Evolutionary conservation across 2,888 invertebrate species (phyloP).

Genomic region (Anoplius nigerrimus): DNA sequence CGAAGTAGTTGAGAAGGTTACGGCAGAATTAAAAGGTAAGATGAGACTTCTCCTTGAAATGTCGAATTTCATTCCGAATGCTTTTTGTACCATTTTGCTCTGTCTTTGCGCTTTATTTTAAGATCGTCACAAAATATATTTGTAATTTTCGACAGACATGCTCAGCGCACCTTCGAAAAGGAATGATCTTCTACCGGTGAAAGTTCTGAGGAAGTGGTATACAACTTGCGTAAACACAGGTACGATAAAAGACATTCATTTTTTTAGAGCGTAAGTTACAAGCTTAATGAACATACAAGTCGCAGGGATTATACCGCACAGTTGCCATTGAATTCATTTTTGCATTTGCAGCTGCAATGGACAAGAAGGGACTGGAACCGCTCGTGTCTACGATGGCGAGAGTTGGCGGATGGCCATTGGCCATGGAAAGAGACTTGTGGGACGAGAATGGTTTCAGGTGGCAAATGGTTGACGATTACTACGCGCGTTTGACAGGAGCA

Average conservation of each 20-base stretch:
- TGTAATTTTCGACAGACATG: not conserved
- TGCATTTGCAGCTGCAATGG: conserved; percentile 29
- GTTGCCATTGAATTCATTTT: no score
- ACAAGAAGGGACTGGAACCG: conserved; percentile 41
- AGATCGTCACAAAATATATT: not conserved
- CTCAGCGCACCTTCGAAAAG: not conserved
- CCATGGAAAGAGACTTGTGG: conserved; percentile 51
- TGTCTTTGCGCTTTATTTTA: no score
- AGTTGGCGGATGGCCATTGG: conserved; percentile 54
- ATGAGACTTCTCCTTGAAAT: not conserved
- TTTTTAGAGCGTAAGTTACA: no score
- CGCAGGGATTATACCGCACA: no score
- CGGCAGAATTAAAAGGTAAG: conserved; percentile 28
- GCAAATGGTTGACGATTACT: conserved; percentile 47
- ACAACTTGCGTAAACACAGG: conserved; percentile 50
- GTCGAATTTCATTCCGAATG: not conserved
- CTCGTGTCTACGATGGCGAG: conserved; percentile 44
- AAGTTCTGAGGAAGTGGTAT: conserved; percentile 51
- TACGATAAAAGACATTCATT: no score
- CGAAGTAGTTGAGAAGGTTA: not conserved
- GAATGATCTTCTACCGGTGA: conserved; percentile 46
- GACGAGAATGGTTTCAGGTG: conserved; percentile 43
- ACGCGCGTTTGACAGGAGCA: conserved; percentile 36
- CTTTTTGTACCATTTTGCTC: not conserved
- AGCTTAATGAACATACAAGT: no score